A percentile compares a stretch with the other conserved stretches of the same genome.
phyloP scores from a whole-genome alignment of 2,797 vertebrate genomes.

The Poecilia wingei region DNA sequence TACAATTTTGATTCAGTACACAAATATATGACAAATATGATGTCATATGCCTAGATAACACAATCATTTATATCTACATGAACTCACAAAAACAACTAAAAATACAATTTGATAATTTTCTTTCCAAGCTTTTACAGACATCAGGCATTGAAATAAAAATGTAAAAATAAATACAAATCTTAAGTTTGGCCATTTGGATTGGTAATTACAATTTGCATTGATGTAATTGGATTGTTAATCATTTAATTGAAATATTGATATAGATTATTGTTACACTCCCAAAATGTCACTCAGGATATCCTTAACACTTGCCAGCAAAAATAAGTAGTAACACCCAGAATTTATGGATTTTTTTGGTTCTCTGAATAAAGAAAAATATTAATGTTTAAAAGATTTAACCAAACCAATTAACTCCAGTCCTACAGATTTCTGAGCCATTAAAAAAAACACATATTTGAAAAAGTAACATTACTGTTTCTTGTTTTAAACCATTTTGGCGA shows the following conservation, averaged over 20 bases:
- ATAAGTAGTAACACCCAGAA: not conserved
- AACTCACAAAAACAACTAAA: not conserved
- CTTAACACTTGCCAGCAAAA: not conserved
- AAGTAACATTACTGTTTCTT: not conserved
- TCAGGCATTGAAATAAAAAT: not conserved
- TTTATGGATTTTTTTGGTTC: not conserved
- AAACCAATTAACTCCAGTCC: constrained; percentile 5
- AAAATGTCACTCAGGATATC: not conserved
- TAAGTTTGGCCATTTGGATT: not conserved
- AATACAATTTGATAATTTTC: not conserved
- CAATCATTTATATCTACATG: not conserved
- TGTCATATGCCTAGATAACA: not conserved
- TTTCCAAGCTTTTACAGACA: not conserved
- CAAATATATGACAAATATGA: not conserved
- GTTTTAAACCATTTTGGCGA: not conserved
- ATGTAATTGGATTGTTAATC: not conserved
- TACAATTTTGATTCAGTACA: not conserved
- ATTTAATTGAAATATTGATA: not conserved
- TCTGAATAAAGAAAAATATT: not conserved
- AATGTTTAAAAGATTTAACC: not conserved
- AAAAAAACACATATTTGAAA: not conserved
- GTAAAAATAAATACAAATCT: not conserved
- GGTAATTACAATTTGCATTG: not conserved
- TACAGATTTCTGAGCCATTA: constrained; percentile 11
- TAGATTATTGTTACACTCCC: not conserved